Evolutionary conservation across 2,888 invertebrate genomes (phyloP).

Genomic region (Beris morrisii): DNA sequence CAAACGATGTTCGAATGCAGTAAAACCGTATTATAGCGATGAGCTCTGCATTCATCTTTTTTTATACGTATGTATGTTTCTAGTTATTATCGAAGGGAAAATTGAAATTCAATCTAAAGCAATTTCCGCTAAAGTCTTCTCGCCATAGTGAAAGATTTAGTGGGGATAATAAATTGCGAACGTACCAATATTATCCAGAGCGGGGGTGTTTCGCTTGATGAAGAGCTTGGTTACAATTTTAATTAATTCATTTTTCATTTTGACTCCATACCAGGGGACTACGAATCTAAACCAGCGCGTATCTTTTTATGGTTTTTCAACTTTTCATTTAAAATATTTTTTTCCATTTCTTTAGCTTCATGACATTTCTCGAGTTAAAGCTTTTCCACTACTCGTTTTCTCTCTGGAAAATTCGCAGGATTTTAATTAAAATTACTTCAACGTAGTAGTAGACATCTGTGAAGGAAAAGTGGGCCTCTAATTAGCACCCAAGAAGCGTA

Average conservation of each 20-base stretch:
- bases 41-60: no score
- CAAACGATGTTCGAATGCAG: no score
- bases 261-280: no score
- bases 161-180: conserved; percentile 10
- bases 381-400: neutral
- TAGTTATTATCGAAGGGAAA: neutral
- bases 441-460: neutral
- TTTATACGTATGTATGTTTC: neutral
- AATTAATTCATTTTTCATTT: conserved; percentile 30
- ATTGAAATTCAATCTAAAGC: conserved; percentile 26
- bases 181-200: neutral
- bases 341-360: no score
- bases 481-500: conserved; percentile 13
- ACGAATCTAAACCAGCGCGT: no score
- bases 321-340: no score
- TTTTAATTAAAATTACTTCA: conserved; percentile 29
- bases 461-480: conserved; percentile 17
- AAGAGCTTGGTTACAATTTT: conserved; percentile 26
- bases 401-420: neutral
- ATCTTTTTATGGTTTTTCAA: no score
- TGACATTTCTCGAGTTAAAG: no score
- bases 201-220: conserved; percentile 1
- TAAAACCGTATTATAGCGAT: no score
- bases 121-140: conserved; percentile 9
- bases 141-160: conserved; percentile 4